A percentile compares a stretch with the other conserved stretches of the same genome.
These are phyloP conservation scores for Dicyrtoma fusca DNA, from an alignment of 2,888 invertebrate species.

Conservation along the genomic window DNA sequence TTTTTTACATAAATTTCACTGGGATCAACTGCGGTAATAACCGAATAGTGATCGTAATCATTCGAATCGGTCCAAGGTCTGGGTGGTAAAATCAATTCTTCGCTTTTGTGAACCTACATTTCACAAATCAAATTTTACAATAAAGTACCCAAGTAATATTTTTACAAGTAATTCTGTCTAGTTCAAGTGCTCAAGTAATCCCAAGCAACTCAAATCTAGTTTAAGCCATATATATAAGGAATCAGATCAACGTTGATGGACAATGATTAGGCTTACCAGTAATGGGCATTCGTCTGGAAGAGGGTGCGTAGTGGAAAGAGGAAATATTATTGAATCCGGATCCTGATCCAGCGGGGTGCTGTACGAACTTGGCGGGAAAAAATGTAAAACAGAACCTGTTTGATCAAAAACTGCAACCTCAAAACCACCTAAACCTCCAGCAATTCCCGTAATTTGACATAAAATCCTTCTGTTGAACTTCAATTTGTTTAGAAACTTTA, in stretches of 20 bases:
- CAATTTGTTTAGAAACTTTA: background rate
- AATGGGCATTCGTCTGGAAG: constrained; percentile 1
- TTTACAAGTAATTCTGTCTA: too few relatives aligned
- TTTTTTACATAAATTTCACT: constrained; percentile 25
- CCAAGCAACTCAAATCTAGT: too few relatives aligned
- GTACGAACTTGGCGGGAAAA: background rate
- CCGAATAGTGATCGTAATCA: background rate
- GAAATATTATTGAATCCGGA: background rate
- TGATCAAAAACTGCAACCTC: background rate
- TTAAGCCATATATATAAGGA: too few relatives aligned
- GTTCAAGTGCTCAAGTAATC: too few relatives aligned
- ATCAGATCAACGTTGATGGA: background rate
- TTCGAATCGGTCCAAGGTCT: background rate
- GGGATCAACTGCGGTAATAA: constrained; percentile 14
- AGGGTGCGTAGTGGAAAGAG: background rate
- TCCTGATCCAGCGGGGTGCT: background rate
- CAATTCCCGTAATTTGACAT: background rate
- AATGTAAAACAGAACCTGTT: background rate
- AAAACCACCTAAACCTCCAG: background rate
- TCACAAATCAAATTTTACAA: too few relatives aligned
- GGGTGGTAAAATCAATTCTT: background rate
- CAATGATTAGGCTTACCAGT: background rate
- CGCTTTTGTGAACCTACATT: constrained; percentile 4
- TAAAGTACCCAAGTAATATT: too few relatives aligned
- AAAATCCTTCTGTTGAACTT: background rate